These are phyloP conservation scores for Sinocyclocheilus anshuiensis DNA, from an alignment of 2,113 vertebrate species.

Conservation along the genomic window DNA sequence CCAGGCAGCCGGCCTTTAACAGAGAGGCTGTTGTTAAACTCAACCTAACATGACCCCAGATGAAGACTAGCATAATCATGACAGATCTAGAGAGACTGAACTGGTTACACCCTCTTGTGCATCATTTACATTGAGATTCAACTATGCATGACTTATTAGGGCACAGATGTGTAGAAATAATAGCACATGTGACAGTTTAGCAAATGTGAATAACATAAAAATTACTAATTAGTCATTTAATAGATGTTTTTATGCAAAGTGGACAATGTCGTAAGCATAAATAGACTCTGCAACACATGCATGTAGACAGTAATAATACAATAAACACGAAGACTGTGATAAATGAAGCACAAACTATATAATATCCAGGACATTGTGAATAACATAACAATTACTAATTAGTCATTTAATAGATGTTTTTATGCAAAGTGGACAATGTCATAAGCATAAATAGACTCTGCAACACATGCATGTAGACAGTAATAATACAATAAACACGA, in stretches of 20 bases:
- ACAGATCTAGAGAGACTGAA: neutral
- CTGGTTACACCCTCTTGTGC: neutral
- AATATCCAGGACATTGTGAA: too few species aligned
- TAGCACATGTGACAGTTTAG: neutral
- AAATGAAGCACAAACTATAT: neutral
- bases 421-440: neutral
- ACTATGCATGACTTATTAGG: neutral
- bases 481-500: neutral
- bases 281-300: neutral
- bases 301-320: neutral
- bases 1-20: neutral
- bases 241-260: neutral
- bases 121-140: slow-evolving; percentile 60
- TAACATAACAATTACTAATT: neutral
- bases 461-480: neutral
- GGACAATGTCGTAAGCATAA: neutral
- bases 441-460: neutral
- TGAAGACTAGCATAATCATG: neutral
- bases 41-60: slow-evolving; percentile 17
- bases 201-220: neutral
- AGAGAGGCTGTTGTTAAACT: slow-evolving; percentile 16
- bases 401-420: neutral
- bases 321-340: neutral
- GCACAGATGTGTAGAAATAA: neutral
- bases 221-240: neutral